Base-by-base conservation (phyloP, 1,140 invertebrate species). In the Drosophila pallidifrons region DNA sequence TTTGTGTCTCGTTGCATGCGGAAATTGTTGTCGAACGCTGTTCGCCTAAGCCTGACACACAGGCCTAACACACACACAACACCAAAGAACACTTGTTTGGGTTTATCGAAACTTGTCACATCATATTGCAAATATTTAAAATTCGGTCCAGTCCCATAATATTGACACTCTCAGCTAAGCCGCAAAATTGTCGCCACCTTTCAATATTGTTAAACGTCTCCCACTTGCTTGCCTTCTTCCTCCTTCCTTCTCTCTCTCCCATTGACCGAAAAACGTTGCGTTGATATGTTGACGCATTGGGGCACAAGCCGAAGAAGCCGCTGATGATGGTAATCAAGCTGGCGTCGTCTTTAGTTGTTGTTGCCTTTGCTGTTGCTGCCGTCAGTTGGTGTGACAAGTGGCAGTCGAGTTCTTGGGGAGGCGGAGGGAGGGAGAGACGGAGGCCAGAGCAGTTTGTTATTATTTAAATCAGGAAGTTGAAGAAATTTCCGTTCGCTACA, bases 401-500 rank as follows among this genome's bases (percentile, higher is more conserved):
- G 59, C 45, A 47, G 15, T 55, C 30, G 28, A 8, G n/a, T 25
- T 25, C 20, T 20, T 20, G 20, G 20, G 16, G 20, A 20, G 20
- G 20, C 16, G 16, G 16, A 1, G 32, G 57, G 28, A 49, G 35
- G 32, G n/a, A 4, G 20, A 52, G 43, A 38, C 5, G 1, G 54
- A 46, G 45, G 58, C 41, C 49, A 46, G 16, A 61, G 61, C 59
- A 89, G 81, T 89, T 88, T 88, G 83, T 91, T 91, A 83, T 91
- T 91, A 91, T 91, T 91, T 91, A 83, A 91, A 91, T 91, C 88
- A 91, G 88, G 88, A 91, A 91, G 88, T 88, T 86, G 88, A 91
- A 80, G 88, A 88, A 91, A 91, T 91, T 91, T 91, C 87, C 87
- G 80, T 66, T 77, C 69, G 61, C 68, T 78, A 91, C 82, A 78